These are phyloP conservation scores for Macaria notata DNA, from an alignment of 2,888 invertebrate genomes.

Conservation along the genomic window DNA sequence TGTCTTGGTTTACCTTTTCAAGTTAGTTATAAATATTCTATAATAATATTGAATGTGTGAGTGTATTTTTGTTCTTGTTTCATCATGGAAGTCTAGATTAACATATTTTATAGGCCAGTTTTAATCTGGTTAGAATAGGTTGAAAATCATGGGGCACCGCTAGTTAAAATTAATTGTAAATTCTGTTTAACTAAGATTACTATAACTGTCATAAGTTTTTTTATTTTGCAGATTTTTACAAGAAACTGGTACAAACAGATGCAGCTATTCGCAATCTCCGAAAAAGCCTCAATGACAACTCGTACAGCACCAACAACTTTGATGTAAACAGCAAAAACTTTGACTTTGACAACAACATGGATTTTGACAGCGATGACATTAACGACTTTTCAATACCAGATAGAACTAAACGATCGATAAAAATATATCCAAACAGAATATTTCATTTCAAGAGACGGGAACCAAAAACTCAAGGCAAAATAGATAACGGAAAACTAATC, in stretches of 20 bases:
- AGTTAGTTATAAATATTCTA: too few relatives aligned
- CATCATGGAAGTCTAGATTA: too few relatives aligned
- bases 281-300: slow-evolving; percentile 29
- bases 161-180: too few relatives aligned
- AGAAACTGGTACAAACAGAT: slow-evolving; percentile 62
- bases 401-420: slow-evolving; percentile 50
- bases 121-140: too few relatives aligned
- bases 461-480: slow-evolving; percentile 1
- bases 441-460: slow-evolving; percentile 20
- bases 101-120: too few relatives aligned
- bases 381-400: slow-evolving; percentile 31
- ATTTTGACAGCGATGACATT: slow-evolving; percentile 13
- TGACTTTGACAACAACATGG: background rate
- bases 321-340: slow-evolving; percentile 6
- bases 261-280: slow-evolving; percentile 59
- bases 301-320: background rate
- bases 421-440: slow-evolving; percentile 24
- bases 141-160: too few relatives aligned
- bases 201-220: too few relatives aligned
- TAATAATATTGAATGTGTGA: too few relatives aligned
- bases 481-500: slow-evolving; percentile 13
- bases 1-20: too few relatives aligned
- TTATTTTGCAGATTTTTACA: slow-evolving; percentile 67
- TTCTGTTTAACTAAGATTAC: too few relatives aligned
- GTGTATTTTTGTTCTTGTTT: too few relatives aligned